These are phyloP conservation scores for Ectropis grisescens DNA, from an alignment of 1,140 invertebrate genomes.

Conservation along the genomic window DNA sequence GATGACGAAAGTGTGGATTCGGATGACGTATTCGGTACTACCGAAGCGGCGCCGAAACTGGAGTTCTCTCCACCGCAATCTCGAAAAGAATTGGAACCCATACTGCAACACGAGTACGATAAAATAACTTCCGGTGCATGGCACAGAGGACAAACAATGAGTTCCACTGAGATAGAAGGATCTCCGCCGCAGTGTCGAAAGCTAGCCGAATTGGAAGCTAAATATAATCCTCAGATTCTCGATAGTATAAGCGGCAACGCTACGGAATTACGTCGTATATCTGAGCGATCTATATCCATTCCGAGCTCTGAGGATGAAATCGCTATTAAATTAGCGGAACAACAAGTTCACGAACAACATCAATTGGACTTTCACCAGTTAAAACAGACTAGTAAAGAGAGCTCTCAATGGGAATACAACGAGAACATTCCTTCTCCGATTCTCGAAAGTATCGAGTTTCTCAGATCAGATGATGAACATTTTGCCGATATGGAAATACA, in stretches of 20 bases:
- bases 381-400: constrained; percentile 62
- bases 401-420: constrained; percentile 73
- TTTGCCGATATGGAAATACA: constrained; percentile 65
- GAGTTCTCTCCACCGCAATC: constrained; percentile 80
- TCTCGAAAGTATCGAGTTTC: constrained; percentile 71
- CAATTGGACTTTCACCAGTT: too few species aligned
- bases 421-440: constrained; percentile 74
- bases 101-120: constrained; percentile 77
- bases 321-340: constrained; percentile 61
- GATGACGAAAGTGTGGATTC: constrained; percentile 80
- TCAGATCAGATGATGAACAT: constrained; percentile 72
- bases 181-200: constrained; percentile 77
- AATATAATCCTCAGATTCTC: constrained; percentile 72
- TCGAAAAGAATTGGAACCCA: constrained; percentile 78
- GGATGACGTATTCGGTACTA: constrained; percentile 79
- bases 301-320: constrained; percentile 78
- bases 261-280: constrained; percentile 75
- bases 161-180: constrained; percentile 79
- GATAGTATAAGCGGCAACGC: constrained; percentile 72
- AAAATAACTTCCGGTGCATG: constrained; percentile 75
- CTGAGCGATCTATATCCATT: constrained; percentile 78
- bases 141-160: constrained; percentile 80
- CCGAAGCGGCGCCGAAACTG: constrained; percentile 76
- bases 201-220: constrained; percentile 71
- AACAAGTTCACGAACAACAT: too few species aligned